Conservation (phyloP, 2,113 vertebrate species). For the Xenopus tropicalis region DNA sequence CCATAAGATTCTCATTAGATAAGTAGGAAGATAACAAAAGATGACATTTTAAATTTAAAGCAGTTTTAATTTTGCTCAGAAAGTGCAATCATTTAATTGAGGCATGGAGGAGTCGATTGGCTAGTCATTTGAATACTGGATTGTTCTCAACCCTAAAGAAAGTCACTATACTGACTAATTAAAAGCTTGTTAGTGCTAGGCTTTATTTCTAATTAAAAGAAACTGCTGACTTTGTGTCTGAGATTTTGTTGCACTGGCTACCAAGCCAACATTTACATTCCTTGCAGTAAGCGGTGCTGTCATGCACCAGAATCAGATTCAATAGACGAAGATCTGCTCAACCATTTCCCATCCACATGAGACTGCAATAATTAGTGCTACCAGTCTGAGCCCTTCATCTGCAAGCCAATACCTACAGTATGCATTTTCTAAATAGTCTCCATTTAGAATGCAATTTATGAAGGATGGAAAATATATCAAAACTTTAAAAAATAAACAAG, state of each 20-base stretch:
- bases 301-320: neutral
- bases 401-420: too few relatives aligned
- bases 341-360: neutral
- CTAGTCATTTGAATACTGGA: constrained; percentile 7
- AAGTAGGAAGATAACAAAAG: constrained; percentile 12
- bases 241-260: constrained; percentile 20
- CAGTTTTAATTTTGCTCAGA: neutral
- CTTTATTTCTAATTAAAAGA: constrained; percentile 25
- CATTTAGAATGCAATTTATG: too few relatives aligned
- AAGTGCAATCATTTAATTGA: neutral
- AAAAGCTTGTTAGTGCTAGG: constrained; percentile 16
- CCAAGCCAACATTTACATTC: constrained; percentile 23
- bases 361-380: neutral
- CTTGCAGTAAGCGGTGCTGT: neutral
- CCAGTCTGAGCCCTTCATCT: too few relatives aligned
- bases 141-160: constrained; percentile 7
- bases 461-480: too few relatives aligned
- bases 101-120: neutral
- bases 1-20: neutral
- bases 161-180: constrained; percentile 27
- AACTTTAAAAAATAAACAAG: too few relatives aligned
- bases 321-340: neutral
- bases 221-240: constrained; percentile 29
- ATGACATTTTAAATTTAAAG: neutral
- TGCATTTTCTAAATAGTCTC: too few relatives aligned